Base-by-base conservation (phyloP, 1,140 invertebrate species). In the Colletes gigas region DNA sequence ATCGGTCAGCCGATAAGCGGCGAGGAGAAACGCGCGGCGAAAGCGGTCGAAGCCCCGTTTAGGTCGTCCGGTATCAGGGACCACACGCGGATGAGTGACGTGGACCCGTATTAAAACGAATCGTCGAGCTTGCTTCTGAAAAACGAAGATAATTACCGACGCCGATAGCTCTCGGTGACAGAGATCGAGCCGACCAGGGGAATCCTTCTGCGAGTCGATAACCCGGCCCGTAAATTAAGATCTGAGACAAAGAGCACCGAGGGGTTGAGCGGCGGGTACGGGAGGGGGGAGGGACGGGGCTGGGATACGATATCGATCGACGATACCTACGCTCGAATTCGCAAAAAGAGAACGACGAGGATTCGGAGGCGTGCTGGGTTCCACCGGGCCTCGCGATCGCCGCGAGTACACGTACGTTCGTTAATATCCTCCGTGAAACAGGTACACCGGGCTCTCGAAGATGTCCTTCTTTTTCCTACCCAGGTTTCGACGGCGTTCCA, bases 61-160 rank as follows among this genome's bases (percentile, higher is more conserved):
- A 9, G 65, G 65, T 67, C 65, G 47, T 2, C 63, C 10, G 50
- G 63, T 74, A 80, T 74, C 55, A 55, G 52, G 57, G 83, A 76
- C 84, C 78, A 78, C 84, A 84, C 73, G 57, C 73, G 83, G 54
- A 57, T 41, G 15, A 62, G 68, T 70, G 50, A 72, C 66, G 21
- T 65, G 54, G 52, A 39, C 66, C 50, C 12, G 15, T 80, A 30
- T 50, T 21, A 50, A 80, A 75, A 81, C 63, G 81, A 72, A 65
- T 66, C 44, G 52, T 41, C 54, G 66, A 50, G 12, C 52, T 39
- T 15, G n/a, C 41, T 10, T 21, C 30, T 75, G 66, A 81, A 81
- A 76, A 76, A 78, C 76, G 68, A 71, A 72, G 74, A 66, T 81
- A 82, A 82, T 76, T 71, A 83, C 47, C 21, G 7, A 55, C 47